These are phyloP conservation scores for Rhyacophila evoluta DNA, from an alignment of 2,888 invertebrate genomes.

Conservation along the genomic window DNA sequence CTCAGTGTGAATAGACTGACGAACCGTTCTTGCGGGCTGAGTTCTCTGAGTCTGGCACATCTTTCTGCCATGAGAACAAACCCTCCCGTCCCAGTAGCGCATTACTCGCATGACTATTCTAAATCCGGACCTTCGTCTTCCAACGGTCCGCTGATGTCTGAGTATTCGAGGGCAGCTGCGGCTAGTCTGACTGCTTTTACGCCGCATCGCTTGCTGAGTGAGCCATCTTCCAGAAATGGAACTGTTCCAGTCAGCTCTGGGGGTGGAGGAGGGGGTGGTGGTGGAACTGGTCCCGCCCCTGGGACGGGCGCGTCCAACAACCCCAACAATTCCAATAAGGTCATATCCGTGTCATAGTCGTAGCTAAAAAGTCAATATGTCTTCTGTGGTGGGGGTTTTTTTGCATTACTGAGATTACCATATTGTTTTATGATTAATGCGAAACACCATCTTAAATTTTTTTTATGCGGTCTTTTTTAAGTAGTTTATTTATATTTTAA, in stretches of 20 bases:
- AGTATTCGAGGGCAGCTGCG: not conserved
- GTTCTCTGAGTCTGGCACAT: constrained; percentile 45
- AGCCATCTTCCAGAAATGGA: constrained; percentile 41
- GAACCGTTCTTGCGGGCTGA: constrained; percentile 68
- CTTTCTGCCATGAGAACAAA: constrained; percentile 46
- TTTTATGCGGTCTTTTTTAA: too few relatives aligned
- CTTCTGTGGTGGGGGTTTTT: constrained; percentile 48
- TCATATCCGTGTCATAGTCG: constrained; percentile 69
- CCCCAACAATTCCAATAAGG: constrained; percentile 58
- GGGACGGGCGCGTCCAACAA: constrained; percentile 60
- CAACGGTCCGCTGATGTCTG: constrained; percentile 38
- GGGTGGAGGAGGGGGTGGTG: constrained; percentile 27
- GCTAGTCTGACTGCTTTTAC: constrained; percentile 12
- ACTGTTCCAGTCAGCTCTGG: constrained; percentile 41
- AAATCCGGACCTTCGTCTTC: constrained; percentile 45
- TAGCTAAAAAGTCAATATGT: constrained; percentile 56
- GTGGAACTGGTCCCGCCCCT: constrained; percentile 64
- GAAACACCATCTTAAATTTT: too few relatives aligned
- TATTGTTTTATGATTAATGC: not conserved
- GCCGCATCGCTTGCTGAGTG: constrained; percentile 44
- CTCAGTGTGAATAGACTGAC: constrained; percentile 91
- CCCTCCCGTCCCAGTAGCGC: constrained; percentile 20
- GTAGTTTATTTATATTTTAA: too few relatives aligned
- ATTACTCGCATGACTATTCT: constrained; percentile 40
- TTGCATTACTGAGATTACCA: not conserved